Evolutionary conservation across 2,888 invertebrate genomes (phyloP).

Genomic region (Calliphora vomitoria): DNA sequence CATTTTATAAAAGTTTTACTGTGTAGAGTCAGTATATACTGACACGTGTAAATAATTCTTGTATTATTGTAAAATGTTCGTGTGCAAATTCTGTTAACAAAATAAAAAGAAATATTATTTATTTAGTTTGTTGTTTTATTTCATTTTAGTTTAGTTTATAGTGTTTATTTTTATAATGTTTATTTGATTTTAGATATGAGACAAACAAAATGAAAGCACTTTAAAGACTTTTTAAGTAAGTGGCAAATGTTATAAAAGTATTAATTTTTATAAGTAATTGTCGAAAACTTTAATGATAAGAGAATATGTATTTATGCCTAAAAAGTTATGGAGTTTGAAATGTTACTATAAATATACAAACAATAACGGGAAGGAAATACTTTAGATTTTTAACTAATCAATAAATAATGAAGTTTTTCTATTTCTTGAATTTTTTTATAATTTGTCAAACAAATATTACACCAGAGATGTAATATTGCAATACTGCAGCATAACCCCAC

Average conservation of each 20-base stretch:
- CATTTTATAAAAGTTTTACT: background rate
- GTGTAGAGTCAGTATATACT: background rate
- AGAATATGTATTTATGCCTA: no score
- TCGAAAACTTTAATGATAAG: no score
- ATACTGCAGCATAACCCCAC: no score
- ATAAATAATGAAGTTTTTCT: no score
- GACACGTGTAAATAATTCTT: background rate
- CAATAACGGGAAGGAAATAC: no score
- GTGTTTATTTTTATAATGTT: slow-evolving; percentile 17
- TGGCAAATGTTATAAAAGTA: background rate
- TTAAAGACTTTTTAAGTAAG: background rate
- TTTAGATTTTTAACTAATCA: no score
- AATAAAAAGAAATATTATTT: slow-evolving; percentile 4
- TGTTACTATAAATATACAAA: no score
- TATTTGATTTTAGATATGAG: slow-evolving; percentile 10
- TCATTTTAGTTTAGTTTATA: background rate
- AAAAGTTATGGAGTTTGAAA: no score
- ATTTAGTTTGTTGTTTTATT: slow-evolving; percentile 13
- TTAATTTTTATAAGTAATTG: background rate
- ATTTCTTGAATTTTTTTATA: no score
- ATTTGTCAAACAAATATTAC: no score
- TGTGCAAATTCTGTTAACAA: slow-evolving; percentile 31
- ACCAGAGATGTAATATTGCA: no score
- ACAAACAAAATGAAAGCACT: background rate
- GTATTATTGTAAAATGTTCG: background rate